Evolutionary conservation across 2,797 vertebrate species (phyloP), one percentile per base, ranked within the genome.

Genomic region (Lepus oiostolus): DNA sequence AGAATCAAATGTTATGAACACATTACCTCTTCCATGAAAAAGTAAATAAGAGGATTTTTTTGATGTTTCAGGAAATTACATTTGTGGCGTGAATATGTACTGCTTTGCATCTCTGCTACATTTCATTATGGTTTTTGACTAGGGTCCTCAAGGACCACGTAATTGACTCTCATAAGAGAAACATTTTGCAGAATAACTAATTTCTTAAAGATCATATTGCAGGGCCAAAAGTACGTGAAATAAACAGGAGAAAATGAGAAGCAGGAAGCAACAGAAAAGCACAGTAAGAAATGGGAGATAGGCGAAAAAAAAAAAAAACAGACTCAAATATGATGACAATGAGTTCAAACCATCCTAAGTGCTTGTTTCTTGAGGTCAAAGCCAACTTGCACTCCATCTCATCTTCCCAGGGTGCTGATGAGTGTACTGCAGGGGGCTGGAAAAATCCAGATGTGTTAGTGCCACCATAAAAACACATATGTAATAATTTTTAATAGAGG

Each of bases 351-450:
- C 70, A 26, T 68, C n/a, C 17, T 63, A 88, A 83, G 74, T 58
- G 68, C 87, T 82, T 93, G 3, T 72, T 93, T 85, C 88, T 95
- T 58, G 88, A 95, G 85, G 75, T 94, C 65, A 90, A 24, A 95
- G 74, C 87, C 77, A 54, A 81, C 35, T 75, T 58, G 19, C 30
- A 30, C 65, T 81, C 52, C 32, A 50, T 63, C 70, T 94, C 35
- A 26, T 80, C 77, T 90, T 91, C 86, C 82, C 70, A 75, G 82
- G 63, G 74, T 88, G 87, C 14, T 87, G n/a, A 96, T 89, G 68
- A 94, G 21, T 21, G 10, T 75, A 63, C 70, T 82, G 32, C 77
- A 58, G 84, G 52, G 76, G 6, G 72, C 19, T 9, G n/a, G 54
- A 47, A 88, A n/a, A 65, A n/a, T 35, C 77, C 84, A 96, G 93